phyloP scores from a whole-genome alignment of 1,140 invertebrate species.

The Chymomyza costata region DNA sequence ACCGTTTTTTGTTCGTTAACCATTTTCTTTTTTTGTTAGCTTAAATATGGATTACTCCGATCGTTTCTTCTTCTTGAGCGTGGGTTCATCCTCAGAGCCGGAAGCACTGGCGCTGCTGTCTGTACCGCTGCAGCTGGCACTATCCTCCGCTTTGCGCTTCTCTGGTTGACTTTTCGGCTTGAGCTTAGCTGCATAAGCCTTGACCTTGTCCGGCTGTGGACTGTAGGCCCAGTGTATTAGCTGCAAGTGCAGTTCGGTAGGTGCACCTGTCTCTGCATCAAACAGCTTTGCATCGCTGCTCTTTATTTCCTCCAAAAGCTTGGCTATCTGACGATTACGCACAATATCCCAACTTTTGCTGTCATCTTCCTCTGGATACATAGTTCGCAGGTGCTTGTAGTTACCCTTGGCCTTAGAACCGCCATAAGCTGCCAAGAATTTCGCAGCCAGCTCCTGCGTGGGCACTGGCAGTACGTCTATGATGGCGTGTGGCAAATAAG shows the following conservation, averaged over 20 bases:
- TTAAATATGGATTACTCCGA: constrained; percentile 16
- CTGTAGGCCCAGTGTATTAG: constrained; percentile 82
- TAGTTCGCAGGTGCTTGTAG: constrained; percentile 80
- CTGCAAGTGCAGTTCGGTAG: constrained; percentile 79
- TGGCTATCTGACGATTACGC: constrained; percentile 78
- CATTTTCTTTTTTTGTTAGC: background rate
- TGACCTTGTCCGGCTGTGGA: constrained; percentile 77
- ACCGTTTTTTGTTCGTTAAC: constrained; percentile 66
- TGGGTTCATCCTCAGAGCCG: constrained; percentile 37
- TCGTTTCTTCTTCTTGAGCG: constrained; percentile 53
- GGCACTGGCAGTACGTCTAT: constrained; percentile 60
- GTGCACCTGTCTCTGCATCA: constrained; percentile 77
- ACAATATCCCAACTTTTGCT: constrained; percentile 80
- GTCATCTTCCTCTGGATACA: constrained; percentile 76
- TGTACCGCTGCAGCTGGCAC: constrained; percentile 21
- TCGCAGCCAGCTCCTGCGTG: constrained; percentile 58
- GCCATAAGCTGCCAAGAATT: constrained; percentile 61
- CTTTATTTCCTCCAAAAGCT: constrained; percentile 78
- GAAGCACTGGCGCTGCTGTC: constrained; percentile 23
- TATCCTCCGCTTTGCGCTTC: constrained; percentile 54
- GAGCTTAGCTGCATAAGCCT: constrained; percentile 57
- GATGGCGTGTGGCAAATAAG: constrained; percentile 76
- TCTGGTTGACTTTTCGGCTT: constrained; percentile 44
- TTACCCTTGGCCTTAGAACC: constrained; percentile 78
- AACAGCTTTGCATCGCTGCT: constrained; percentile 77